phyloP scores from a whole-genome alignment of 2,113 vertebrate species.

The Ceratotherium simum region DNA sequence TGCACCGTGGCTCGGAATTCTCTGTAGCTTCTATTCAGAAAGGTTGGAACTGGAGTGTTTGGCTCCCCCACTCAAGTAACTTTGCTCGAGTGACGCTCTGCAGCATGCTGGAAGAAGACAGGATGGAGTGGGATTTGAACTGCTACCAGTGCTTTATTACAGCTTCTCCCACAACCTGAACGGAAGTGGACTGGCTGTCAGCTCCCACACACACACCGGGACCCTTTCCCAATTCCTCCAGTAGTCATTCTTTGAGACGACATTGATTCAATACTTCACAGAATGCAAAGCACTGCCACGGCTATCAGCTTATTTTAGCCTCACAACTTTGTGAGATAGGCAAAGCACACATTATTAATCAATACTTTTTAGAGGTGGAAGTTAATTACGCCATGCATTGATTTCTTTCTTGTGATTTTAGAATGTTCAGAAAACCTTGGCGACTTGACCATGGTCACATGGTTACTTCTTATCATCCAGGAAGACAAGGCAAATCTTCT shows the following conservation, averaged over 20 bases:
- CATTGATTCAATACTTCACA: not conserved
- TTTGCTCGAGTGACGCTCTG: conserved; percentile 77
- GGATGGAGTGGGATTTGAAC: conserved; percentile 80
- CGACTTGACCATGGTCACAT: not conserved
- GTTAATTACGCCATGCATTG: not conserved
- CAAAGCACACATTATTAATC: not conserved
- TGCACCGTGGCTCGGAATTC: conserved; percentile 75
- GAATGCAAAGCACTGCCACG: not conserved
- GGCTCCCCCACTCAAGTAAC: conserved; percentile 80
- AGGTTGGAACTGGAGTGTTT: conserved; percentile 79
- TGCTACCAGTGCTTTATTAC: conserved; percentile 78
- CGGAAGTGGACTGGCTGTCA: conserved; percentile 80
- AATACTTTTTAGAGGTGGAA: not conserved
- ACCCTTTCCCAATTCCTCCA: conserved; percentile 64
- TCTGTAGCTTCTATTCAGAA: conserved; percentile 78
- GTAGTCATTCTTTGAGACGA: not conserved
- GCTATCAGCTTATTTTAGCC: not conserved
- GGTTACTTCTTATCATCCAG: not conserved
- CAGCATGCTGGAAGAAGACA: conserved; percentile 74
- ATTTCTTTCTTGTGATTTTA: not conserved
- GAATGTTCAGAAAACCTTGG: not conserved
- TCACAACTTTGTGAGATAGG: not conserved
- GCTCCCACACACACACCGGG: conserved; percentile 27
- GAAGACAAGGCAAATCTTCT: not conserved
- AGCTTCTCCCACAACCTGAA: conserved; percentile 80